Evolutionary conservation across 2,888 invertebrate genomes (phyloP).

Genomic region (Druceiella hillmani): DNA sequence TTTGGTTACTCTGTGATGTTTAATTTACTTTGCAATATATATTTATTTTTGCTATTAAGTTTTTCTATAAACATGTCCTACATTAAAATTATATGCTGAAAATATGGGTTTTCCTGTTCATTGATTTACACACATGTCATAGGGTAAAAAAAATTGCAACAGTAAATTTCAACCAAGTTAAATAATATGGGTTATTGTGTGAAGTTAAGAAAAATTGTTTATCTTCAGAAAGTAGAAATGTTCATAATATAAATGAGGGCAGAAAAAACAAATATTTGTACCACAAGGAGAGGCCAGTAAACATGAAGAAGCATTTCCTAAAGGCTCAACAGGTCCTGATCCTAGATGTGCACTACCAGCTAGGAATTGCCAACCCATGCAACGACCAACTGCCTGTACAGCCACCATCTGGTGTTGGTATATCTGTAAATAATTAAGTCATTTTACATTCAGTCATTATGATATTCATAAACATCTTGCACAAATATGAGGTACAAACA

Average conservation of each 20-base stretch:
- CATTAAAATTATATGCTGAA: no score
- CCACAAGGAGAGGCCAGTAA: conserved; percentile 87
- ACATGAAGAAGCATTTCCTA: conserved; percentile 91
- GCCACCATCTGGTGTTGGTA: conserved; percentile 94
- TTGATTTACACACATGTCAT: no score
- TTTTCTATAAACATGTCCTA: no score
- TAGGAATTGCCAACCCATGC: conserved; percentile 94
- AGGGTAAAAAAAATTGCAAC: no score
- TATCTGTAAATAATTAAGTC: conserved; percentile 57
- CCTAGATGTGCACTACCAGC: conserved; percentile 86
- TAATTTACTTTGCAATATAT: no score
- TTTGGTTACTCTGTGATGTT: no score
- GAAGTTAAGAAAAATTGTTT: no score
- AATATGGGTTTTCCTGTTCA: no score
- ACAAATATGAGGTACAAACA: no score
- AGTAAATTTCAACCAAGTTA: no score
- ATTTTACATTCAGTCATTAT: neutral
- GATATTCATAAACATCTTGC: neutral
- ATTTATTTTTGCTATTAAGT: no score
- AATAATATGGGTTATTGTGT: neutral
- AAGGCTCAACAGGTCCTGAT: conserved; percentile 83
- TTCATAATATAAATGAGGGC: conserved; percentile 1
- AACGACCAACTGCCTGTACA: conserved; percentile 83
- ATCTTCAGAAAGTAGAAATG: neutral
- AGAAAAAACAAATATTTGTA: conserved; percentile 40